Conservation (phyloP, 1,140 invertebrate species). For the Drosophila arizonae region DNA sequence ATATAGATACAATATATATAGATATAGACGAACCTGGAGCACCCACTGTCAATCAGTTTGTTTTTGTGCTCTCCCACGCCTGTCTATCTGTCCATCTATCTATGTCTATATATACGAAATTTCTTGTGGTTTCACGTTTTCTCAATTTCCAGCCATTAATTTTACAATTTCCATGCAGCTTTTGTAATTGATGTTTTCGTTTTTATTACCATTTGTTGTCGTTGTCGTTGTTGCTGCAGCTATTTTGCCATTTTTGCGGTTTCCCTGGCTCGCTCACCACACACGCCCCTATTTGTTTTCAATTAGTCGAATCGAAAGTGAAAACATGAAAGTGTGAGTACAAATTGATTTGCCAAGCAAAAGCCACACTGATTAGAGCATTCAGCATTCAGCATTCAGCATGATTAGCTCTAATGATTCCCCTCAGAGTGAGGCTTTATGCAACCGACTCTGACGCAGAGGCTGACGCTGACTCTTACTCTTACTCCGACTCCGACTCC, state of each 20-base stretch:
- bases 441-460: constrained; percentile 23
- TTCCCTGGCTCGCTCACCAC: constrained; percentile 1
- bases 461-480: not conserved
- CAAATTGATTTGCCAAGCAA: constrained; percentile 64
- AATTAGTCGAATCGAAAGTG: constrained; percentile 73
- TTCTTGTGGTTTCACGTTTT: constrained; percentile 67
- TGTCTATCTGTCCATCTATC: constrained; percentile 29
- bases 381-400: constrained; percentile 67
- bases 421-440: constrained; percentile 34
- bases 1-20: not conserved
- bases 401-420: constrained; percentile 68
- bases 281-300: constrained; percentile 43
- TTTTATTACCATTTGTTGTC: constrained; percentile 11
- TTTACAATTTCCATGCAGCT: constrained; percentile 42
- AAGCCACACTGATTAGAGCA: constrained; percentile 72
- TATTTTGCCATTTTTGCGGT: constrained; percentile 44
- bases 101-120: not conserved
- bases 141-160: constrained; percentile 60
- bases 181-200: constrained; percentile 37
- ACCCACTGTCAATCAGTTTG: constrained; percentile 13
- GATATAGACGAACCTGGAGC: not conserved
- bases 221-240: not conserved
- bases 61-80: constrained; percentile 52
- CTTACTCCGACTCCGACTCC: not conserved
- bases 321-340: constrained; percentile 75